Evolutionary conservation across 2,113 vertebrate species (phyloP).

Genomic region (Probosciger aterrimus): DNA sequence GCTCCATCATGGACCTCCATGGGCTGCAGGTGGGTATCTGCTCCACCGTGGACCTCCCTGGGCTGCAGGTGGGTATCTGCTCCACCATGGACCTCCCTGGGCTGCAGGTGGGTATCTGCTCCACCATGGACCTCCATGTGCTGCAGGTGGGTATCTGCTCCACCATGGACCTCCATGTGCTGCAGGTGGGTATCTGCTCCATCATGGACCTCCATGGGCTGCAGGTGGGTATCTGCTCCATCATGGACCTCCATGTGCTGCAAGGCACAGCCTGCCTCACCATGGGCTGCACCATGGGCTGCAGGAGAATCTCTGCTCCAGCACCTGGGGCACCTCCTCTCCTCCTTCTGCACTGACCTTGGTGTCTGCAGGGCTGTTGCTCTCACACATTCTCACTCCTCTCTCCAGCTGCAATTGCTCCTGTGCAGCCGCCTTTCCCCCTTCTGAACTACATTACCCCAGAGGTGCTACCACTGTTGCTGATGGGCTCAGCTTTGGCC

Average conservation of each 20-base stretch:
- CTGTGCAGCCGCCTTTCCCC: neutral
- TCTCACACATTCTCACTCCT: neutral
- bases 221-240: neutral
- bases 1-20: neutral
- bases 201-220: neutral
- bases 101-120: neutral
- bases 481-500: neutral
- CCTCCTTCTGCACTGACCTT: neutral
- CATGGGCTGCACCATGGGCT: neutral
- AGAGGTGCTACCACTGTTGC: fast-evolving
- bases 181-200: too few species aligned
- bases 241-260: neutral
- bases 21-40: neutral
- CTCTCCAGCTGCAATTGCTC: neutral
- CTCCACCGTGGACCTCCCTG: neutral
- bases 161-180: too few species aligned
- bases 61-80: neutral
- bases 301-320: neutral
- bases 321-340: neutral
- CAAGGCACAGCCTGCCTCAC: neutral
- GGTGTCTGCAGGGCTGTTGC: neutral
- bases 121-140: neutral
- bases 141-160: too few species aligned
- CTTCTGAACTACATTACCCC: neutral
- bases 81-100: neutral